phyloP scores from a whole-genome alignment of 1,140 invertebrate species.

The Fopius arisanus region DNA sequence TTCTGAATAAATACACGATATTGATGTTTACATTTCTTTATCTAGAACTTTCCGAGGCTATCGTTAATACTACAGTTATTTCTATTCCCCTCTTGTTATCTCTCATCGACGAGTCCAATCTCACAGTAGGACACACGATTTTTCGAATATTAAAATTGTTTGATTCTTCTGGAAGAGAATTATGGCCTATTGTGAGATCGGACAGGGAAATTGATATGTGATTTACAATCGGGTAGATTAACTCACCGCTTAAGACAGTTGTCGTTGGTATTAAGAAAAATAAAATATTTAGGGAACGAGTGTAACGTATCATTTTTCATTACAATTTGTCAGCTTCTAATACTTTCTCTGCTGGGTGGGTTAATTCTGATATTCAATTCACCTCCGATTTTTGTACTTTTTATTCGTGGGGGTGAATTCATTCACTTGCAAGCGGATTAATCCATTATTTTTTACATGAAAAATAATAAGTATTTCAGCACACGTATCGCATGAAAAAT shows the following conservation, averaged over 20 bases:
- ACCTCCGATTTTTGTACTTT: background rate
- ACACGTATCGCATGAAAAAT: no score
- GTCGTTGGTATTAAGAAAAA: background rate
- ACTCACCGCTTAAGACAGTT: background rate
- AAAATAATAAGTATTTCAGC: no score
- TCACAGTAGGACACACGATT: background rate
- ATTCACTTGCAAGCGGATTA: background rate
- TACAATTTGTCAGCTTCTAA: no score
- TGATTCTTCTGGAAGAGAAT: no score
- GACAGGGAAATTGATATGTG: background rate
- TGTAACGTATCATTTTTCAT: no score
- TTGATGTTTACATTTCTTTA: conserved; percentile 59
- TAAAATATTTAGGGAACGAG: background rate
- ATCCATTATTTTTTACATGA: no score
- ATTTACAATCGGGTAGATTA: background rate
- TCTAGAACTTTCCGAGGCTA: conserved; percentile 43
- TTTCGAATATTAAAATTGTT: background rate
- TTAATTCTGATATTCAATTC: background rate
- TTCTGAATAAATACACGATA: conserved; percentile 50
- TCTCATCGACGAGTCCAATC: background rate
- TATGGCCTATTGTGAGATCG: no score
- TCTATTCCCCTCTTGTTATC: background rate
- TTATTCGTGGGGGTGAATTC: background rate
- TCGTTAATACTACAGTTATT: conserved; percentile 21
- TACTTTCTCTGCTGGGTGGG: background rate